Evolutionary conservation across 2,888 invertebrate species (phyloP).

Genomic region (Leptopilina syphax): DNA sequence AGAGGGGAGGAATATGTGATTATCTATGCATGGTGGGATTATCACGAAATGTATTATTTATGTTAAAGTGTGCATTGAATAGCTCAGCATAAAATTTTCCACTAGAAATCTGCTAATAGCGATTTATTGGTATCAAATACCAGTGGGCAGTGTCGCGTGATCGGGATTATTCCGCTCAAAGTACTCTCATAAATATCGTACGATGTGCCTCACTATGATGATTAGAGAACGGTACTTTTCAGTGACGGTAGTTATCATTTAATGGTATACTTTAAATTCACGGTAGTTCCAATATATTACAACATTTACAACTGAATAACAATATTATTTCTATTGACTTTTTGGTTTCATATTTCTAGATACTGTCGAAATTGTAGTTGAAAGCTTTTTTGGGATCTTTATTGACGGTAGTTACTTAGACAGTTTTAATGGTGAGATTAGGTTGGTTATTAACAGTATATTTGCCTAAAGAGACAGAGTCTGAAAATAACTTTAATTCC

Average conservation of each 20-base stretch:
- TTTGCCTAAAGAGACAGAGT: background rate
- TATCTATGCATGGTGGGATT: background rate
- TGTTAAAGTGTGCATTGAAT: conserved; percentile 13
- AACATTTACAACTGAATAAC: no score
- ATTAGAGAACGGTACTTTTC: no score
- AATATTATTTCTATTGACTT: no score
- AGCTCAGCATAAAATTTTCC: conserved; percentile 12
- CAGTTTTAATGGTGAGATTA: background rate
- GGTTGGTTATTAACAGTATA: background rate
- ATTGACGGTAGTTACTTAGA: no score
- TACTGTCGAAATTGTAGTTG: no score
- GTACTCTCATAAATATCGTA: background rate
- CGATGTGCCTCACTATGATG: background rate
- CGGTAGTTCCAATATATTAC: no score
- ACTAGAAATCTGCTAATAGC: background rate
- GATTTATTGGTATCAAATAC: conserved; percentile 12
- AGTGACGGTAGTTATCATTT: no score
- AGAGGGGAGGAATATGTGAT: background rate
- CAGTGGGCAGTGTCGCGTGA: conserved; percentile 15
- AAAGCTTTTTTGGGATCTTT: no score
- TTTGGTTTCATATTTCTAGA: no score
- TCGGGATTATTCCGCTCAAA: conserved; percentile 32
- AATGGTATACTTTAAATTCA: no score
- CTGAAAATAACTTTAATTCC: conserved; percentile 28
- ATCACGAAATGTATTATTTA: background rate